phyloP scores from a whole-genome alignment of 1,140 invertebrate species.

The Drosophila nebulosa region DNA sequence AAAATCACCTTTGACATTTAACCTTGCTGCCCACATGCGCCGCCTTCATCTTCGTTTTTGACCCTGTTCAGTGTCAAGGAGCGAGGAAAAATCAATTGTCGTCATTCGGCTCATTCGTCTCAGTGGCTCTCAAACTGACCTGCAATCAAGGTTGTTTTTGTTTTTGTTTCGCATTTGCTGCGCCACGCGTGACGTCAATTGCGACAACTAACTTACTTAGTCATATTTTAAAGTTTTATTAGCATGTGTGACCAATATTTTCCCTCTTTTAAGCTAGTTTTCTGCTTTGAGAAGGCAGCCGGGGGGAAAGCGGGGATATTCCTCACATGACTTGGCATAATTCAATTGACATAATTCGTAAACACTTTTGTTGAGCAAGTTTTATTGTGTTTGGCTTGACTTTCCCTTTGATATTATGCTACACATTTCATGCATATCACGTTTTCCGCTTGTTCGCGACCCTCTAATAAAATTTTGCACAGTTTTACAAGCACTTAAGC shows the following conservation, averaged over 20 bases:
- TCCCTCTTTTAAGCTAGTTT: not conserved
- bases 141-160: constrained; percentile 20
- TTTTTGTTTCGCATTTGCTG: not conserved
- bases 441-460: not conserved
- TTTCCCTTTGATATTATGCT: constrained; percentile 6
- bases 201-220: not conserved
- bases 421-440: constrained; percentile 10
- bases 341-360: constrained; percentile 11
- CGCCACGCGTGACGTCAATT: constrained; percentile 5
- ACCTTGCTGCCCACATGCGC: not conserved
- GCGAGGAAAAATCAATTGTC: constrained; percentile 69
- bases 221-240: not conserved
- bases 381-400: not conserved
- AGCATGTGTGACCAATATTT: not conserved
- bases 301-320: not conserved
- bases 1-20: constrained; percentile 21
- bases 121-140: constrained; percentile 56
- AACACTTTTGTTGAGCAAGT: not conserved
- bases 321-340: constrained; percentile 12
- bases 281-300: not conserved
- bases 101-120: constrained; percentile 17
- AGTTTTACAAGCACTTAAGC: not conserved
- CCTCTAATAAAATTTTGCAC: not conserved
- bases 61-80: constrained; percentile 71
- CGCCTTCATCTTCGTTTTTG: constrained; percentile 24